Base-by-base conservation (phyloP, 2,797 vertebrate genomes). In the Chanos chanos region DNA sequence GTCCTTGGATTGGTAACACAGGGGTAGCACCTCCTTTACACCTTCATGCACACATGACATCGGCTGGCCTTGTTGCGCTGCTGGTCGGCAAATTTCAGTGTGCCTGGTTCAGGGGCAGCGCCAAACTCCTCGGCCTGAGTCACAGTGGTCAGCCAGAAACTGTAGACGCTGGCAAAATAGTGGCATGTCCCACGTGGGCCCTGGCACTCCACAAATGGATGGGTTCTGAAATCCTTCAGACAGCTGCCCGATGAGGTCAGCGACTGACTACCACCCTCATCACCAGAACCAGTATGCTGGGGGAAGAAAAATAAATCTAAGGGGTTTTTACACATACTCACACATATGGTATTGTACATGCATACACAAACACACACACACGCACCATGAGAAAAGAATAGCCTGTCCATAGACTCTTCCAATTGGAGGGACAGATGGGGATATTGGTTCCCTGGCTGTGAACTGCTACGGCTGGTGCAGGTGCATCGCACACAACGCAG, bases 121-220 rank as follows among this genome's bases (percentile, higher is more conserved):
- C 70, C 64, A 66, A 91, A 88, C n/a, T n/a, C n/a, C n/a, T n/a
- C n/a, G 55, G 81, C 5, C 27, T 82, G 52, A 4, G 57, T 65
- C 60, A 90, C 84, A 0, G 77, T 81, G 1, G 87, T 91, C 62
- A 98, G 74, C 96, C 96, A 98, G 85, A 94, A 96, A 43, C 94
- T 96, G 77, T 93, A 94, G 75, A 92, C 73, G n/a, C 91, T 93
- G 28, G 85, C 72, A 9, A 95, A 95, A 72, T 94, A 94, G 40
- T 93, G 90, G 72, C 96, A 98, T 0, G 94, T 96, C 52, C 96
- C 96, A 15, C 82, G 86, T 0, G 91, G 86, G 1, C 95, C 96
- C 81, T 95, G 94, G 74, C 96, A 98, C 71, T 97, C 94, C 0
- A 98, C 88, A 45, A 96, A 95, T 0, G 94, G 94, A 9, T 91